These are phyloP conservation scores for Gymnothorax javanicus DNA, from an alignment of 2,797 vertebrate genomes.

Conservation along the genomic window DNA sequence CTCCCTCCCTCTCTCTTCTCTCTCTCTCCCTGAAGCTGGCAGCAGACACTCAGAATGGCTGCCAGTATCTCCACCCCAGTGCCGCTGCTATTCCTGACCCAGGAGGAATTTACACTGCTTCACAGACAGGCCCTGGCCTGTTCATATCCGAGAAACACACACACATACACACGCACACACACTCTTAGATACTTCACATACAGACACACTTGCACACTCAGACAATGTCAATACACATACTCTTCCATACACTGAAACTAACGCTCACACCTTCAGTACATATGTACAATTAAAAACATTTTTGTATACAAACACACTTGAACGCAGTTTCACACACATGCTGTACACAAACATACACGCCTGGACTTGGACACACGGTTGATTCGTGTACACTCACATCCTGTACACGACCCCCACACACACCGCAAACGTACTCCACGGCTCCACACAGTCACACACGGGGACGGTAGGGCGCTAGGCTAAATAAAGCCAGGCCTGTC, in stretches of 20 bases:
- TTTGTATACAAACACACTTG: conserved; percentile 14
- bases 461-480: conserved; percentile 16
- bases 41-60: conserved; percentile 35
- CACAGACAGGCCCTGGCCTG: conserved; percentile 60
- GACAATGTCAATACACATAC: no score
- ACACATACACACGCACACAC: conserved; percentile 14
- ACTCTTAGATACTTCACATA: conserved; percentile 8
- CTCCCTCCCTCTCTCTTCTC: neutral
- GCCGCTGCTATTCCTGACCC: conserved; percentile 61
- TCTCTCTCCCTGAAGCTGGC: conserved; percentile 36
- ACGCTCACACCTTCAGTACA: neutral
- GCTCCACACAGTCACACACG: conserved; percentile 8
- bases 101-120: conserved; percentile 61
- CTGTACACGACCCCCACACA: conserved; percentile 33
- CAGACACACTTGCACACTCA: conserved; percentile 28
- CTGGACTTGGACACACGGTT: conserved; percentile 37
- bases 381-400: conserved; percentile 48
- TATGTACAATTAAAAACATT: neutral
- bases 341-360: conserved; percentile 21
- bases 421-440: neutral
- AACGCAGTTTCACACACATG: neutral
- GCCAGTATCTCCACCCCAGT: conserved; percentile 38
- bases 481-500: conserved; percentile 51
- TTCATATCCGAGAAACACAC: conserved; percentile 38
- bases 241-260: neutral